Base-by-base conservation (phyloP, 2,113 vertebrate genomes). In the Plectropomus leopardus region DNA sequence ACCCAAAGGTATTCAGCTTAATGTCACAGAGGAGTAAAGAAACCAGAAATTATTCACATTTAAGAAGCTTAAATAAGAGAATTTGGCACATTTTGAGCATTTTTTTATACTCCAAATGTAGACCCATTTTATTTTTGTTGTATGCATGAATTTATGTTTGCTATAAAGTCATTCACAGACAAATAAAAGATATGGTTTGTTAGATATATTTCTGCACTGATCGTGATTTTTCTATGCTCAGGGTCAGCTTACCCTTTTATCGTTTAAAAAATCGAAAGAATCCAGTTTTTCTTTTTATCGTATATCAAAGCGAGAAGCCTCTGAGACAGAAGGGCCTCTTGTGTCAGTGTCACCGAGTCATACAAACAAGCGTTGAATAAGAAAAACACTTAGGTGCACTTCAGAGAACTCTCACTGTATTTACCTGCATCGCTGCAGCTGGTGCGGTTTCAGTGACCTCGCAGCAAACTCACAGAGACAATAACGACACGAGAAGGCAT, bases 401-500 rank as follows among this genome's bases (percentile, higher is more conserved):
- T 67, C 40, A 40, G 51, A 17, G 55, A 57, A 42, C 23, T 15
- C 24, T 55, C 34, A 30, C 6, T 28, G 30, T 26, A 44, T 45
- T 13, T 14, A 21, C 60, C 40, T 57, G 48, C 36, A 13, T 32
- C 14, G 0, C 24, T 45, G 72, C 26, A 24, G 72, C 36, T 30
- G 19, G 4, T 9, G 0, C 5, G n/a, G 0, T 16, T n/a, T 30
- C 47, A n/a, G 19, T 54, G 48, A 54, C 59, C 58, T 28, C 5
- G 32, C 4, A 51, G 16, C 44, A 9, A 48, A 34, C 19, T 23
- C 13, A 50, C 26, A 61, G 45, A 60, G 9, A 9, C 21, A 19
- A 45, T 19, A 71, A 76, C 36, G 53, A 34, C 69, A 28, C 15
- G n/a, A 19, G 72, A 78, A 48, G 15, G 15, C 57, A 21, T n/a